phyloP scores from a whole-genome alignment of 2,113 vertebrate species.

The Alethe castanea region DNA sequence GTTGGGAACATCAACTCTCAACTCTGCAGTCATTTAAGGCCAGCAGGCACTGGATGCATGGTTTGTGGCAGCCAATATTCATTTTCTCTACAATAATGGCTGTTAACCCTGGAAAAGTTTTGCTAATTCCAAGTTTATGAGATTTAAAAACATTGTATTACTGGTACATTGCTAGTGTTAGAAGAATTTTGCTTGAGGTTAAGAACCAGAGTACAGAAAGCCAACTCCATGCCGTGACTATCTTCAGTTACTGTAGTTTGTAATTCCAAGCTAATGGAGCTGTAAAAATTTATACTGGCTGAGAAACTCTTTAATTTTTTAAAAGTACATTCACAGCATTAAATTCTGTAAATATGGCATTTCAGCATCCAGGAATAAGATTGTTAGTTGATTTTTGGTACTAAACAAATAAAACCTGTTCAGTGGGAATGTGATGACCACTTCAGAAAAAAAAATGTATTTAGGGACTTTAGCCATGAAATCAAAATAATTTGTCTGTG shows the following conservation, averaged over 20 bases:
- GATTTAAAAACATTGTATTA: background rate
- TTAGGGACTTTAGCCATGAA: background rate
- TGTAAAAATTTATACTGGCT: background rate
- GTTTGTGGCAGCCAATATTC: background rate
- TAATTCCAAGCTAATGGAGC: background rate
- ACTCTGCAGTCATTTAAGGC: background rate
- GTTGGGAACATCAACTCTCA: background rate
- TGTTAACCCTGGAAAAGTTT: background rate
- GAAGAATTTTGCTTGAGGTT: background rate
- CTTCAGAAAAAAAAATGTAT: background rate
- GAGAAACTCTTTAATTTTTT: background rate
- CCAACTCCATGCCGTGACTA: rapidly evolving
- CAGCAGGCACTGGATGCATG: background rate
- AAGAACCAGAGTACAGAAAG: background rate
- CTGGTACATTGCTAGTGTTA: background rate
- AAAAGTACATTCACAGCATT: background rate
- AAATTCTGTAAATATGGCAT: background rate
- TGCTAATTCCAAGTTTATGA: background rate
- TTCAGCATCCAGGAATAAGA: background rate
- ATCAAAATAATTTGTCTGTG: background rate
- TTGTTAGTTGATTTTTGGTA: background rate
- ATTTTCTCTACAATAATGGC: background rate
- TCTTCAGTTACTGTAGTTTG: background rate
- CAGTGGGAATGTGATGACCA: background rate
- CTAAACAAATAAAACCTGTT: background rate